These are phyloP conservation scores for Potorous gilbertii DNA, from an alignment of 2,797 vertebrate species.

Conservation along the genomic window DNA sequence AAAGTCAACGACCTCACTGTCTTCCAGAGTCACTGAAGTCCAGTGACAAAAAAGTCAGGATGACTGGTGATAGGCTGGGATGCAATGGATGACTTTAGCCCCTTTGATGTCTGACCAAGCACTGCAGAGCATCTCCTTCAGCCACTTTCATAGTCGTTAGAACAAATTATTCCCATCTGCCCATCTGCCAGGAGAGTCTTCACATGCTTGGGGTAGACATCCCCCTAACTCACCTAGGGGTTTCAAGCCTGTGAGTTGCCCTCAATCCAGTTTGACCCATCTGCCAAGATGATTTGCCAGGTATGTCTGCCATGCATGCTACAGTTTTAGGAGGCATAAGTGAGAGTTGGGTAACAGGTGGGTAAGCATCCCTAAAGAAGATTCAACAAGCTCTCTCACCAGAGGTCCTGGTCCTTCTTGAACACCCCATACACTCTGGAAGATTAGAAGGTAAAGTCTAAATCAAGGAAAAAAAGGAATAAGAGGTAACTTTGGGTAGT, in stretches of 20 bases:
- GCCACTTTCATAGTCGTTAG: not conserved
- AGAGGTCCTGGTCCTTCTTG: not conserved
- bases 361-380: not conserved
- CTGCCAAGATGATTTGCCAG: not conserved
- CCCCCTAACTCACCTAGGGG: not conserved
- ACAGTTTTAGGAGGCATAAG: not conserved
- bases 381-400: not conserved
- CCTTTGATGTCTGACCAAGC: not conserved
- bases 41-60: not conserved
- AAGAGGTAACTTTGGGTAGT: not conserved
- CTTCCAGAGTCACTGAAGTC: not conserved
- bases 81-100: not conserved
- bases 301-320: not conserved
- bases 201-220: not conserved
- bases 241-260: not conserved
- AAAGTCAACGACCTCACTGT: not conserved
- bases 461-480: not conserved
- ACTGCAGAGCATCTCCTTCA: not conserved
- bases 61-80: not conserved
- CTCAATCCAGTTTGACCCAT: not conserved
- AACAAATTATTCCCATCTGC: not conserved
- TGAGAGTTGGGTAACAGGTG: not conserved
- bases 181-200: not conserved
- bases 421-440: not conserved
- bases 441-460: not conserved